Conservation (phyloP, 2,888 invertebrate genomes). For the Netelia melanura region DNA sequence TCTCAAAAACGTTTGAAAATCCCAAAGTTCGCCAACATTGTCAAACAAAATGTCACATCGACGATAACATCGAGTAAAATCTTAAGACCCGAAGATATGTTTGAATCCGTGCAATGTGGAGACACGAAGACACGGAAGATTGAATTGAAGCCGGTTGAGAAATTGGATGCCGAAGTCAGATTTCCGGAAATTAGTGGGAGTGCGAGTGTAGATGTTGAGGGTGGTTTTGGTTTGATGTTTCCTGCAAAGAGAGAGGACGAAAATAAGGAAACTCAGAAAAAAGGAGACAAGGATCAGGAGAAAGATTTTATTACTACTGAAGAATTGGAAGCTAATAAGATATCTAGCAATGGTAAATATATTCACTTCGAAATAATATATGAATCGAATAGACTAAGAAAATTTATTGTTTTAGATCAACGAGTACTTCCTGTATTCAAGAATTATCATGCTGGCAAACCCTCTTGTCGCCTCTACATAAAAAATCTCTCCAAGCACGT, state of each 20-base stretch:
- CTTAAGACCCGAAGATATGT: constrained; percentile 86
- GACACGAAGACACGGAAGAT: constrained; percentile 85
- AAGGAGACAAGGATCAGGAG: constrained; percentile 74
- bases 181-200: constrained; percentile 49
- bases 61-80: constrained; percentile 77
- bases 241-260: constrained; percentile 78
- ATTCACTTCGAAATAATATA: background rate
- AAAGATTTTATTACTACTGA: constrained; percentile 87
- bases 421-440: constrained; percentile 92
- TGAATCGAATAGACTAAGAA: background rate
- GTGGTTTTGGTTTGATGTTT: constrained; percentile 82
- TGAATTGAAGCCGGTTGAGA: constrained; percentile 85
- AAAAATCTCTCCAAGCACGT: constrained; percentile 95
- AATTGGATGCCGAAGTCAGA: constrained; percentile 70
- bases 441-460: constrained; percentile 93
- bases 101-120: constrained; percentile 85
- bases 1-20: constrained; percentile 85
- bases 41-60: constrained; percentile 84
- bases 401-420: constrained; percentile 86
- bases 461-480: constrained; percentile 94
- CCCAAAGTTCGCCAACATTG: constrained; percentile 86
- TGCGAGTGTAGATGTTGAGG: constrained; percentile 70
- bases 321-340: constrained; percentile 89
- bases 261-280: constrained; percentile 73
- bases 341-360: constrained; percentile 87